Conservation (phyloP, 2,113 vertebrate species). For the Pygathrix nemaeus region DNA sequence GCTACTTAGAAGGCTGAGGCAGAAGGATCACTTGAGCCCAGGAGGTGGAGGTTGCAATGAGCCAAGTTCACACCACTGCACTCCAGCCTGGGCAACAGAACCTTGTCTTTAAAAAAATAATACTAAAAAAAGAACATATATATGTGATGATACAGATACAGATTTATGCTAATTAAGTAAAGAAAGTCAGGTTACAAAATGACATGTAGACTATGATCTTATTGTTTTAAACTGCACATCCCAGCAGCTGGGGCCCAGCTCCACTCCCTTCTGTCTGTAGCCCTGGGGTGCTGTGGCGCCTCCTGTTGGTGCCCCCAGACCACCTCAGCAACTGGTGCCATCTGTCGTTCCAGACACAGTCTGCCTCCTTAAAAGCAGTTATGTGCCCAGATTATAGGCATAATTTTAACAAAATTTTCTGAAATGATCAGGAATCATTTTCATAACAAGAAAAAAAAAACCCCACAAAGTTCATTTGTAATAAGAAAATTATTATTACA, state of each 20-base stretch:
- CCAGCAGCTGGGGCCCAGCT: no score
- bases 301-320: background rate
- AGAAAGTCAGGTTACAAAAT: background rate
- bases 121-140: no score
- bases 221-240: background rate
- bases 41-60: no score
- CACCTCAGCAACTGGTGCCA: background rate
- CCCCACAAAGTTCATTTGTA: background rate
- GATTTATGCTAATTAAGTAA: background rate
- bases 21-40: no score
- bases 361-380: background rate
- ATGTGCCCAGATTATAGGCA: background rate
- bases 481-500: background rate
- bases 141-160: background rate
- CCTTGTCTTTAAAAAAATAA: no score
- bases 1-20: no score
- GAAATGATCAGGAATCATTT: background rate
- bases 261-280: no score
- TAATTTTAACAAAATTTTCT: background rate
- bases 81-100: no score
- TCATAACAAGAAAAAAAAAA: background rate
- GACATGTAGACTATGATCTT: background rate
- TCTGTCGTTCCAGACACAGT: background rate
- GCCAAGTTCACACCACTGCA: no score
- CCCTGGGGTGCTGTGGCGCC: background rate